Evolutionary conservation across 1,140 invertebrate species (phyloP), one percentile per base, ranked within the genome.

Genomic region (Pseudomyrmex flavicornis): DNA sequence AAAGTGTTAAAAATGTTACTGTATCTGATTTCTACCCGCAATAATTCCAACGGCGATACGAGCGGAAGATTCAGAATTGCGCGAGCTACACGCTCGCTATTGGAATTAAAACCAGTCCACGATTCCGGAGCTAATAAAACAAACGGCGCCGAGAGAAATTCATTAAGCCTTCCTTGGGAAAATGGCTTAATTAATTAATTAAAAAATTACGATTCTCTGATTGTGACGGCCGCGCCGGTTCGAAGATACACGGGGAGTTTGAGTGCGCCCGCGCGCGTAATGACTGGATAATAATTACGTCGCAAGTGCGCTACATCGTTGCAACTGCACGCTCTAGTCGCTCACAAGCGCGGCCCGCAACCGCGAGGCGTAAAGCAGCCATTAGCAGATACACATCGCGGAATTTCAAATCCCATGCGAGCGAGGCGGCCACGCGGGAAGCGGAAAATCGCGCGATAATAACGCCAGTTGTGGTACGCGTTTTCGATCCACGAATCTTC

Each of bases 381-480:
- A 72, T 80, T 80, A 80, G 54, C 20, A 80, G 76, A 80, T 80
- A 80, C 76, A 72, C 76, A 80, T 80, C 76, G 76, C 66, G 54
- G 66, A 80, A 72, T 80, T 80, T 80, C 66, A 70, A 80, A 80
- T 72, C 54, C 54, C 54, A 50, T 13, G 76, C 66, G 66, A 80
- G 63, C 75, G 35, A 58, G n/a, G 65, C 54, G 73, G 73, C 48
- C 73, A 63, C 65, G 75, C 75, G 76, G 76, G 56, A 72, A 80
- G 76, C 66, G 76, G 66, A 80, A 80, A 80, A 80, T 80, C 76
- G 76, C 22, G 66, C 54, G 66, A 59, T 80, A 72, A 80, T 80
- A 52, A 15, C 56, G 66, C 76, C 56, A 46, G 52, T 59, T 72
- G 46, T 59, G n/a, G 56, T 61, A 26, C 66, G 66, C 44, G n/a